A percentile compares a stretch with the other conserved stretches of the same genome.
These are phyloP conservation scores for Pachyseris speciosa DNA, from an alignment of 64 coral and sea anemone genomes.

Conservation along the genomic window DNA sequence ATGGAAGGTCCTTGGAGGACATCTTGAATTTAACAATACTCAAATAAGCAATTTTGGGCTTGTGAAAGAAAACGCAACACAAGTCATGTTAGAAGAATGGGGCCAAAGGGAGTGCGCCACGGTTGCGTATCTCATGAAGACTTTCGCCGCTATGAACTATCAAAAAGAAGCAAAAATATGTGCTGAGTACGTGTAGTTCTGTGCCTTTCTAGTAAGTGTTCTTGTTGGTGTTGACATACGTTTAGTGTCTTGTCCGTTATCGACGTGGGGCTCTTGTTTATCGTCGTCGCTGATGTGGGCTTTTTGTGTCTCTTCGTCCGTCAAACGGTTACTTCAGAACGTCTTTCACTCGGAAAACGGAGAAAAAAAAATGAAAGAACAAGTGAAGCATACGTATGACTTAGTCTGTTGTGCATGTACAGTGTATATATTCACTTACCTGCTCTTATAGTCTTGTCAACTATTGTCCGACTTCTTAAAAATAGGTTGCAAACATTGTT, in stretches of 20 bases:
- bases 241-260: neutral
- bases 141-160: slow-evolving; percentile 36
- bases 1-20: slow-evolving; percentile 69
- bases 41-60: slow-evolving; percentile 69
- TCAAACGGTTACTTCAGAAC: neutral
- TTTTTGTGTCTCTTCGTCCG: neutral
- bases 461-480: neutral
- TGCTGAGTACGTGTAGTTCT: slow-evolving; percentile 16
- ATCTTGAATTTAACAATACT: neutral
- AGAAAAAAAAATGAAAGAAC: too few species aligned
- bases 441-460: neutral
- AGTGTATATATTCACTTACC: neutral
- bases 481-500: too few species aligned
- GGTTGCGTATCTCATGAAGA: neutral
- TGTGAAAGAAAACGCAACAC: neutral
- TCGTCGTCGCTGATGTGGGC: too few species aligned
- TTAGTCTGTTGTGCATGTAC: neutral
- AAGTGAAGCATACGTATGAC: too few species aligned
- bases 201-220: neutral
- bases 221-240: neutral
- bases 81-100: slow-evolving; percentile 52
- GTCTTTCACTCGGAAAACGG: too few species aligned
- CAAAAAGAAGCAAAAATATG: neutral
- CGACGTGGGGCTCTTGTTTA: too few species aligned
- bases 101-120: slow-evolving; percentile 26